Evolutionary conservation across 2,113 vertebrate species (phyloP).

Genomic region (Aix galericulata): DNA sequence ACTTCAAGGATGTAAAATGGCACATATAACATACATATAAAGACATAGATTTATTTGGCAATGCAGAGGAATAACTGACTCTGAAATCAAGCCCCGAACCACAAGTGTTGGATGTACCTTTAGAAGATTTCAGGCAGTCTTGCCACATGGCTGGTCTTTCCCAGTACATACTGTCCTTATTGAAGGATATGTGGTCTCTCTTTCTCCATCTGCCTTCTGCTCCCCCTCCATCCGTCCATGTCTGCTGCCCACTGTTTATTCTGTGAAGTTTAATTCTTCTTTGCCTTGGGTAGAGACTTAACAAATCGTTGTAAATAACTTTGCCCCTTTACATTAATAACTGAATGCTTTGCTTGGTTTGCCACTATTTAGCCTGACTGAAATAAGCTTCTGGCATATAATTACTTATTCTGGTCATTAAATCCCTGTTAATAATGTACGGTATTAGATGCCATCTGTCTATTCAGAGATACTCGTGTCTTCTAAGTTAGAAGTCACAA

Average conservation of each 20-base stretch:
- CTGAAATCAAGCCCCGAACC: background rate
- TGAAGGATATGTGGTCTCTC: background rate
- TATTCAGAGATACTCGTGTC: background rate
- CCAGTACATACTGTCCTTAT: background rate
- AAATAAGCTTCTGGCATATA: slow-evolving; percentile 8
- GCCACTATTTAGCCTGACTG: background rate
- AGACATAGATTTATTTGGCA: background rate
- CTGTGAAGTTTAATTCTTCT: background rate
- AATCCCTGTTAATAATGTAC: background rate
- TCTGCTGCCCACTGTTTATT: background rate
- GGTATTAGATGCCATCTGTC: slow-evolving; percentile 7
- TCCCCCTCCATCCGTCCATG: accelerated
- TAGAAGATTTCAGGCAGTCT: background rate
- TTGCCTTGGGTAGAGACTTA: background rate
- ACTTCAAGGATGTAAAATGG: background rate
- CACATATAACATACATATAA: too few relatives aligned
- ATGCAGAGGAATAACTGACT: background rate
- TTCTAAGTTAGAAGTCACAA: background rate
- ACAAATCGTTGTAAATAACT: background rate
- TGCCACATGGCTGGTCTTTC: background rate
- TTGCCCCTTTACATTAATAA: background rate
- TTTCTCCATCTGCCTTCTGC: background rate
- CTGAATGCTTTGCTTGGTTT: slow-evolving; percentile 5
- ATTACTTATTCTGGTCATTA: slow-evolving; percentile 40
- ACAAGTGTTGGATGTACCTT: background rate